These are phyloP conservation scores for Cotesia typhae DNA, from an alignment of 1,140 invertebrate genomes.

Conservation along the genomic window DNA sequence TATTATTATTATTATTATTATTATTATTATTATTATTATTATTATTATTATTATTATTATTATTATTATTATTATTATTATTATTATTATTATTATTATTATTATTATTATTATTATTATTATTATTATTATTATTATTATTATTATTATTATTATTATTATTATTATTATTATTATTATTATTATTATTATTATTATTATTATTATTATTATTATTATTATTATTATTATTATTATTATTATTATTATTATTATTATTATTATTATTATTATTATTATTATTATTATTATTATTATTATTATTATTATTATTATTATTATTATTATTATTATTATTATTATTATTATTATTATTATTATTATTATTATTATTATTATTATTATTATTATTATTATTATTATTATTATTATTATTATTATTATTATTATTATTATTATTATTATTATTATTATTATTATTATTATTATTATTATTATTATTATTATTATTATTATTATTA, in stretches of 20 bases:
- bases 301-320: slow-evolving; percentile 62
- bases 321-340: slow-evolving; percentile 63
- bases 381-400: slow-evolving; percentile 63
- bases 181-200: slow-evolving; percentile 62
- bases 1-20: slow-evolving; percentile 62
- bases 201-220: slow-evolving; percentile 63
- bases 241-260: slow-evolving; percentile 62
- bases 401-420: slow-evolving; percentile 56
- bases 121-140: slow-evolving; percentile 62
- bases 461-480: slow-evolving; percentile 56
- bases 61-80: slow-evolving; percentile 62
- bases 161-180: slow-evolving; percentile 56
- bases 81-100: slow-evolving; percentile 63
- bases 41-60: slow-evolving; percentile 56
- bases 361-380: slow-evolving; percentile 62
- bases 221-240: slow-evolving; percentile 56
- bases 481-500: slow-evolving; percentile 62
- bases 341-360: slow-evolving; percentile 56
- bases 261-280: slow-evolving; percentile 63
- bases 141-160: slow-evolving; percentile 63
- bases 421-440: slow-evolving; percentile 62
- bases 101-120: slow-evolving; percentile 56
- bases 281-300: slow-evolving; percentile 56
- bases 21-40: slow-evolving; percentile 63
- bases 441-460: slow-evolving; percentile 63